phyloP scores from a whole-genome alignment of 1,140 invertebrate species.

The Aphelenchoides fujianensis region DNA sequence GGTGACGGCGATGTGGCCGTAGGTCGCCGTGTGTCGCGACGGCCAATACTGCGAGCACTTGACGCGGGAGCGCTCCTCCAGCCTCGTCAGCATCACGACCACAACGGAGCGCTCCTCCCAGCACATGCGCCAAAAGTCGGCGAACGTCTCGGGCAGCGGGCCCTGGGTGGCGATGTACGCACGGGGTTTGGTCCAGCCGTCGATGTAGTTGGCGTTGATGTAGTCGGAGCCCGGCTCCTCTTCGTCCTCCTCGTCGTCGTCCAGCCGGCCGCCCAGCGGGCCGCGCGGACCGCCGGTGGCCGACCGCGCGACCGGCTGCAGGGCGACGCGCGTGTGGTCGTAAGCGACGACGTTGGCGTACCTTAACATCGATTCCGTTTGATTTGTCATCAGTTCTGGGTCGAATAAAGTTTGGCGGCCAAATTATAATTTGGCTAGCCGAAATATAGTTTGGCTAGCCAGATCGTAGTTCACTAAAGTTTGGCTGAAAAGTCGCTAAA shows the following conservation, averaged over 20 bases:
- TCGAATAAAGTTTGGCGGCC: too few species aligned
- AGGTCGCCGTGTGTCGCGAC: slow-evolving; percentile 80
- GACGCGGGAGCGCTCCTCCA: slow-evolving; percentile 45
- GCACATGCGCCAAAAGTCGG: slow-evolving; percentile 98
- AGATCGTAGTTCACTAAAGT: too few species aligned
- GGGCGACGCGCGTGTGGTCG: slow-evolving; percentile 95
- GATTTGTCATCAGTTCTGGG: too few species aligned
- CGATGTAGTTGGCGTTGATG: slow-evolving; percentile 97
- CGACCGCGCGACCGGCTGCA: slow-evolving; percentile 70
- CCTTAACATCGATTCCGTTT: too few species aligned
- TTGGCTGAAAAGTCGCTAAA: too few species aligned
- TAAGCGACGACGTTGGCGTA: too few species aligned
- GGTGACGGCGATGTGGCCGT: slow-evolving; percentile 79
- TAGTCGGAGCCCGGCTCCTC: slow-evolving; percentile 87
- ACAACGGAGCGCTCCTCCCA: slow-evolving; percentile 91
- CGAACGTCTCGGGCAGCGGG: slow-evolving; percentile 85
- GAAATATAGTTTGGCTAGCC: too few species aligned
- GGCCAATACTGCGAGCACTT: slow-evolving; percentile 62
- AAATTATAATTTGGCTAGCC: too few species aligned
- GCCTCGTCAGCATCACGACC: slow-evolving; percentile 82
- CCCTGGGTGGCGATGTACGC: slow-evolving; percentile 75
- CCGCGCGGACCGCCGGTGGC: neutral
- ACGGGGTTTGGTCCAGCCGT: slow-evolving; percentile 89
- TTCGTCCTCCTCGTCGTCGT: slow-evolving; percentile 27
- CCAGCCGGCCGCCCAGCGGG: neutral